Evolutionary conservation across 2,888 invertebrate species (phyloP), one percentile per base, ranked within the genome.

Genomic region (Drosophila hamatofila): DNA sequence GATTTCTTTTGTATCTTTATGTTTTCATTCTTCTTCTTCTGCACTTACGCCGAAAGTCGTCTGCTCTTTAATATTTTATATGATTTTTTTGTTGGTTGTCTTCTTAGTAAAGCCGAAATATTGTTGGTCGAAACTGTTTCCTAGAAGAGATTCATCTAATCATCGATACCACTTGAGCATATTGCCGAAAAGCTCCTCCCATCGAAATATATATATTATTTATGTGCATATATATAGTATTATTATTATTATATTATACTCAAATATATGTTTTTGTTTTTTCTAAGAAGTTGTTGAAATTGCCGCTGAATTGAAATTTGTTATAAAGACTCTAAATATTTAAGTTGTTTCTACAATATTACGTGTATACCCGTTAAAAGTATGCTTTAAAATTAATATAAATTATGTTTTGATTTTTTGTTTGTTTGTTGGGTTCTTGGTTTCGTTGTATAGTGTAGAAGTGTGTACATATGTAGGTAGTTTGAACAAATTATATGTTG

Each of bases 41-140:
- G 57, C 72, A 74, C 49, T 63, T 68, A 52, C 74, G 88, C 90
- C 90, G 86, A 91, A 91, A 80, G 76, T 81, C 80, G 72, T 78
- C 54, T 64, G 41, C 52, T 54, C 16, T 37, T 25, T 12, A 25
- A 23, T 56, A 48, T 64, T 60, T 61, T 75, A 1, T 23, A 23
- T 11, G 51, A 44, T 54, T 61, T 4, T 35, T 42, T 58, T 70
- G 14, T 27, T 30, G 30, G 37, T 51, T 56, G 33, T 66, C 54
- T 61, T 70, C 61, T 51, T 51, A 41, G 49, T 57, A 60, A 82
- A 74, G 85, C 86, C 84, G 88, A 84, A 84, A 82, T 80, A 80
- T 74, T 72, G 60, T 71, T 80, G 79, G 72, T 81, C 87, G 84
- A 80, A 81, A 81, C 59, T 67, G 69, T 70, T 63, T 55, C 74